Percentiles rank a stretch among this genome's conserved stretches.
Evolutionary conservation across 2,797 vertebrate species (phyloP).

Genomic region (Muraenolepis orangiensis): DNA sequence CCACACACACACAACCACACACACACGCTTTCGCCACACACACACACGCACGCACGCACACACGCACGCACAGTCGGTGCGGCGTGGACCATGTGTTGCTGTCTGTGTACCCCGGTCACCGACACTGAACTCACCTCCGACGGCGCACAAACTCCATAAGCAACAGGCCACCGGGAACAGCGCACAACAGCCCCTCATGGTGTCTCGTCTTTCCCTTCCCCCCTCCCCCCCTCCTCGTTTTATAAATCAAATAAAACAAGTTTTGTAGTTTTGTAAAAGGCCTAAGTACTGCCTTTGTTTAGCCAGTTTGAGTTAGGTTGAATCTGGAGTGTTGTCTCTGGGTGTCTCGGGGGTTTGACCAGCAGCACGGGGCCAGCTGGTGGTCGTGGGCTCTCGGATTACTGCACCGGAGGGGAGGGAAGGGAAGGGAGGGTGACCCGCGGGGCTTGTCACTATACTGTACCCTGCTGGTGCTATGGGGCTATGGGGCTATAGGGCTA

Average conservation of each 20-base stretch:
- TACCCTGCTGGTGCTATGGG: neutral
- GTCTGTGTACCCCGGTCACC: neutral
- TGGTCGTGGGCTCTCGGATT: slow-evolving; percentile 66
- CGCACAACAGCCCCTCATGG: slow-evolving; percentile 60
- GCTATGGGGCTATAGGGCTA: neutral
- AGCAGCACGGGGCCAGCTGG: slow-evolving; percentile 57
- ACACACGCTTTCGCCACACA: neutral
- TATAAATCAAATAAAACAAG: neutral
- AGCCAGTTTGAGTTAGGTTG: slow-evolving; percentile 20
- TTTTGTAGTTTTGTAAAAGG: neutral
- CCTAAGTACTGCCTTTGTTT: neutral
- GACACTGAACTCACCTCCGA: slow-evolving; percentile 65
- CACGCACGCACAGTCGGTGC: neutral
- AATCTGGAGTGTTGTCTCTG: slow-evolving; percentile 60
- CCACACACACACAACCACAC: too few species aligned
- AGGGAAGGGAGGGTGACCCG: slow-evolving; percentile 10
- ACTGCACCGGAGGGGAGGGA: slow-evolving; percentile 37
- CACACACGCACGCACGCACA: neutral
- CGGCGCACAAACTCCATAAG: slow-evolving; percentile 50
- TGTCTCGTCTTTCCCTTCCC: too few species aligned
- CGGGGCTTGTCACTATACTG: slow-evolving; percentile 2
- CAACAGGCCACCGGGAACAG: slow-evolving; percentile 59
- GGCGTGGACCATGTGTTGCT: neutral
- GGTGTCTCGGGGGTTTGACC: slow-evolving; percentile 60
- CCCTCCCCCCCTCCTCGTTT: slow-evolving; percentile 2